Conservation (phyloP, 2,113 vertebrate genomes). For the Tamias sibiricus region DNA sequence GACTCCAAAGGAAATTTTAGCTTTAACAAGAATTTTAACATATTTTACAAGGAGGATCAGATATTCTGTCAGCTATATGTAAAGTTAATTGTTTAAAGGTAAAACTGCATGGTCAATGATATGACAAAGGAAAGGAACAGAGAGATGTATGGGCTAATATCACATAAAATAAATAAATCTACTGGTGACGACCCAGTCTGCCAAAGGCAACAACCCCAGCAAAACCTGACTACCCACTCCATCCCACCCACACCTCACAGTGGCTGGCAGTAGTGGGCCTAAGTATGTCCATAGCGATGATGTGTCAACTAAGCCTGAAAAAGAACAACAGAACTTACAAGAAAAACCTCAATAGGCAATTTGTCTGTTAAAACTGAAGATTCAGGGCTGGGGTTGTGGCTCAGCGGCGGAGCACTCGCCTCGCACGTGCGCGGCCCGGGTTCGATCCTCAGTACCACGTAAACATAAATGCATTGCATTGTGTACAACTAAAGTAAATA, state of each 20-base stretch:
- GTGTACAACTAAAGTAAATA: no score
- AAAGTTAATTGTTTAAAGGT: constrained; percentile 28
- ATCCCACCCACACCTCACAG: background rate
- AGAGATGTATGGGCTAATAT: background rate
- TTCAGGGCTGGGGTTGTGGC: no score
- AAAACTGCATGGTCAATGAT: background rate
- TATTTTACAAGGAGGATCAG: constrained; percentile 21
- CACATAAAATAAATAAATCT: constrained; percentile 3
- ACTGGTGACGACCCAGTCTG: background rate
- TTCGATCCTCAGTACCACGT: no score
- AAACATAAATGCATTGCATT: no score
- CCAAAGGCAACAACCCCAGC: background rate
- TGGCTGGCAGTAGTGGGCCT: background rate
- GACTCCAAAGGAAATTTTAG: constrained; percentile 18
- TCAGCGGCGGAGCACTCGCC: no score
- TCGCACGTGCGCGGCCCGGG: no score
- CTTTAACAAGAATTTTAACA: constrained; percentile 39
- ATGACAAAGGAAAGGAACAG: background rate
- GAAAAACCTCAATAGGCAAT: background rate
- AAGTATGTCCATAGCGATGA: background rate
- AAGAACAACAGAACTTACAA: background rate
- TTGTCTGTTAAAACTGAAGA: background rate
- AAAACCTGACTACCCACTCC: background rate
- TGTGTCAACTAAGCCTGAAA: background rate
- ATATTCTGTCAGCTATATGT: background rate